Conservation (phyloP, 2,113 vertebrate species). For the Phyllopteryx taeniolatus region DNA sequence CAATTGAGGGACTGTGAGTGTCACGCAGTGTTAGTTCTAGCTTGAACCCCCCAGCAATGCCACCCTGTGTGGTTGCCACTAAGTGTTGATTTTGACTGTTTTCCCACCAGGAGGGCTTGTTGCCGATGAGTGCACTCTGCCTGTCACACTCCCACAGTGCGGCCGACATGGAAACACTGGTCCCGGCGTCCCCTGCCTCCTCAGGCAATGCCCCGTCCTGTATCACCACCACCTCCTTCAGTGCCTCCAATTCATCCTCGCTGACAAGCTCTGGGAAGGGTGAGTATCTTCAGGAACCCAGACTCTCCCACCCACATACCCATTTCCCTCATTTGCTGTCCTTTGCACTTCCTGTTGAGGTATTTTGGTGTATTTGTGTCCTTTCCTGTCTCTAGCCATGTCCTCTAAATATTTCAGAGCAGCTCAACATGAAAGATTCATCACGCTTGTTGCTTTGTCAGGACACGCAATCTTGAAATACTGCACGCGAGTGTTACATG, state of each 20-base stretch:
- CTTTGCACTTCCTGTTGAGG: conserved; percentile 58
- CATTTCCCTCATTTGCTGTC: background rate
- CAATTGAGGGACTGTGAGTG: background rate
- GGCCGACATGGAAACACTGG: conserved; percentile 95
- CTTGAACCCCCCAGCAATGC: no score
- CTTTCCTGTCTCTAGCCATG: background rate
- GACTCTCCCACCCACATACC: background rate
- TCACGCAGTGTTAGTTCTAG: no score
- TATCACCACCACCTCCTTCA: conserved; percentile 43
- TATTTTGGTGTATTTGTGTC: conserved; percentile 35
- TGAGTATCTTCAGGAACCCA: conserved; percentile 35
- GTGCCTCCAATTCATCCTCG: conserved; percentile 46
- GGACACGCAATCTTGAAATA: background rate
- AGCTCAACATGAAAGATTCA: conserved; percentile 21
- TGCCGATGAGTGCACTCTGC: conserved; percentile 91
- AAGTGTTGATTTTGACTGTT: background rate
- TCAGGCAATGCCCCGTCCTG: conserved; percentile 36
- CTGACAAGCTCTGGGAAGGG: conserved; percentile 78
- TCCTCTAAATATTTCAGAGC: background rate
- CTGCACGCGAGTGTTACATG: background rate
- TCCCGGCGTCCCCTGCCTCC: conserved; percentile 62
- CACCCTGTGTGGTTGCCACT: no score
- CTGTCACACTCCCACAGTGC: conserved; percentile 94
- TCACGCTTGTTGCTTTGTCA: background rate
- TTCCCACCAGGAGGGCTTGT: conserved; percentile 82